Evolutionary conservation across 2,113 vertebrate genomes (phyloP), one percentile per base, ranked within the genome.

Genomic region (Rhinichthys klamathensis): DNA sequence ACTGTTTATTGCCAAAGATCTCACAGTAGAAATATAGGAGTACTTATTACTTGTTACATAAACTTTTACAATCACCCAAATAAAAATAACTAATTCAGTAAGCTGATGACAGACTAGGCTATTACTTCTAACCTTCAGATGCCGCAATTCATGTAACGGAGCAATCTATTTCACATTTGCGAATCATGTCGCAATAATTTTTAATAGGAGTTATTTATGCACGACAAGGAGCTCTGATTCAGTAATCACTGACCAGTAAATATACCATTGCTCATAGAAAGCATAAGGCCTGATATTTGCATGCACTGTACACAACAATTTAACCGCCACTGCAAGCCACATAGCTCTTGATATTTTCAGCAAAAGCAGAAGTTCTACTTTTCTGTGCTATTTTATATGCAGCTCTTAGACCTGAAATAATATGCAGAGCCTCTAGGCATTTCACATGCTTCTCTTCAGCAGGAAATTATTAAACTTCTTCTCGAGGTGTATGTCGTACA

Each of bases 401-500:
- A 58, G 58, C 27, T 70, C 44, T 73, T 58, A 73, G 30, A 82
- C 56, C 65, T 56, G 85, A 82, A 84, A 87, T 85, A 73, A 83
- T 77, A 84, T 6, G 72, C 7, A 75, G 8, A 67, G 56, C 84
- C 65, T 90, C 90, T 91, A 75, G 86, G 77, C 79, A 91, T 92
- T 93, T 87, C 58, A 88, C 84, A 85, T 77, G 89, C 46, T 32
- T 85, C 72, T 83, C 35, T 69, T 60, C 72, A 74, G 70, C 83
- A 82, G 77, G 69, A 88, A 85, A 87, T 90, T 81, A 89, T 91
- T 91, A 90, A 91, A 91, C 88, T 89, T 90, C 74, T 81, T 88
- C 81, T 58, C 63, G 81, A 90, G 78, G 89, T 85, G 81, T 84
- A 41, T 91, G 91, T 93, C 87, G 84, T 91, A 92, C 88, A 92